Evolutionary conservation across 2,113 vertebrate species (phyloP).

Genomic region (Crotalus horridus): DNA sequence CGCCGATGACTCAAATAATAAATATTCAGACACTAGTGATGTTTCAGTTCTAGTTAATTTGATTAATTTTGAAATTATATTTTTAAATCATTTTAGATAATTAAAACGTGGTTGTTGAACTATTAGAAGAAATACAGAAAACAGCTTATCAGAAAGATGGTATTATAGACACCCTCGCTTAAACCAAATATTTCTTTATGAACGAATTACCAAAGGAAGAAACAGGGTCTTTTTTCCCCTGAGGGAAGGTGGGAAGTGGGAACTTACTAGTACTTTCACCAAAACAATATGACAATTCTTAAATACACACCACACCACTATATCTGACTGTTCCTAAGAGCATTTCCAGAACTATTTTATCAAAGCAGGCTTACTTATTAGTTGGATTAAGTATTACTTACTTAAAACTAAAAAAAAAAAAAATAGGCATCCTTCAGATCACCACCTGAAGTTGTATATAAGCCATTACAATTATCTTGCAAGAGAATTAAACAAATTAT

Average conservation of each 20-base stretch:
- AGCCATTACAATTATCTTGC: not conserved
- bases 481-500: not conserved
- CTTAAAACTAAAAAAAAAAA: not conserved
- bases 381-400: not conserved
- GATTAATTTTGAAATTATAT: not conserved
- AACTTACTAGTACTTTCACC: not conserved
- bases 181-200: conserved; percentile 29
- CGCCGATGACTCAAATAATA: not conserved
- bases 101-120: conserved; percentile 38
- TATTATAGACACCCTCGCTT: conserved; percentile 4
- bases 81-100: conserved; percentile 46
- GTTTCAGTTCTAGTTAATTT: not conserved
- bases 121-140: not conserved
- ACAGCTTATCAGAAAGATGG: conserved; percentile 28
- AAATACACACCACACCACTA: not conserved
- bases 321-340: not conserved
- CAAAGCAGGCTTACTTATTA: not conserved
- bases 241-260: not conserved
- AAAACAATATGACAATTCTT: not conserved
- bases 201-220: conserved; percentile 22
- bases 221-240: not conserved
- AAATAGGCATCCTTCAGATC: not conserved
- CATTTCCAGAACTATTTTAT: not conserved
- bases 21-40: not conserved
- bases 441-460: not conserved